Base-by-base conservation (phyloP, 2,113 vertebrate genomes). In the Calyptomena viridis region DNA sequence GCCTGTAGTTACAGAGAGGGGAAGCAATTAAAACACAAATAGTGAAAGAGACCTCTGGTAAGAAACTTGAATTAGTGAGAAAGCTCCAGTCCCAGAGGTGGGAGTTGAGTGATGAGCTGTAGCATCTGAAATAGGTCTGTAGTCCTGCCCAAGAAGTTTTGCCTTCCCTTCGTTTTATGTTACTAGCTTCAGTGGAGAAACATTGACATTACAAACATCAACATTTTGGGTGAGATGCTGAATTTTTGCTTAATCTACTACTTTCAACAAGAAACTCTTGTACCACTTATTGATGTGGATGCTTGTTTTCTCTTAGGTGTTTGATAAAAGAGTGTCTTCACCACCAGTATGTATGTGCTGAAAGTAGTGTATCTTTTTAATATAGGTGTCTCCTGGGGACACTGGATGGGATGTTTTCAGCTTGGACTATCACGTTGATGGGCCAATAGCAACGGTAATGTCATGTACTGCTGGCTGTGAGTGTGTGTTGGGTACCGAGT, bases 401-500 rank as follows among this genome's bases (percentile, higher is more conserved):
- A 99, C 99, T 8, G 99, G 99, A 30, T 99, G 99, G 99, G 99
- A 99, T 64, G 99, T 99, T 58, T 99, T 99, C 97, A 99, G 99
- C 90, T 98, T 99, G 87, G 99, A 99, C 92, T 99, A 99, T 94
- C 99, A 99, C 5, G 99, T 99, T 1, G 99, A 99, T 22, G 99
- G 99, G 49, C 99, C 99, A 8, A 99, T 99, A 79, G 99, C 99
- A 76, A 99, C 99, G 87, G 99, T 99, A 99, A 98, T 96, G 46
- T 76, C 39, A 17, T 35, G 25, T 33, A 35, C 71, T 72, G 44
- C 42, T 55, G 24, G 6, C 79, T 92, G 23, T 69, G 39, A 81
- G 27, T 7, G 4, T 31, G 24, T 83, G 39, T 86, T 25, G 10
- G 11, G 35, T 63, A 28, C 33, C 64, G 15, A 44, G 50, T 52